Evolutionary conservation across 2,113 vertebrate genomes (phyloP), one percentile per base, ranked within the genome.

Genomic region (Myiozetetes cayanensis): DNA sequence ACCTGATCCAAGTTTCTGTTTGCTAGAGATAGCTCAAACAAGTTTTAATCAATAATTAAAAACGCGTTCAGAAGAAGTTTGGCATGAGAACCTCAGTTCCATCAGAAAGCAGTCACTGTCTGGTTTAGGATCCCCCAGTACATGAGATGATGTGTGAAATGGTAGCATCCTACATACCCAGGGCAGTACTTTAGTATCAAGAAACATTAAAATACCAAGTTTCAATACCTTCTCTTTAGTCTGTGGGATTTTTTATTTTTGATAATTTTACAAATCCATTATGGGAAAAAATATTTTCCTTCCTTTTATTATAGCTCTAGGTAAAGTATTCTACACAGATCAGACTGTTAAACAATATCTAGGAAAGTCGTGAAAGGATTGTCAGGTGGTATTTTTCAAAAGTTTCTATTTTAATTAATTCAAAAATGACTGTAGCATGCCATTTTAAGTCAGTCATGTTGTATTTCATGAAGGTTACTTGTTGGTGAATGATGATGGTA

Each of bases 1-100:
- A 27, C 9, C 74, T 81, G 76, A 86, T 91, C 50, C 85, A 90
- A 94, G 47, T 82, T 59, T 68, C 56, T 90, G 59, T 79, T 94
- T 96, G 61, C 78, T 78, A 63, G 43, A 94, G 73, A 63, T 50
- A 90, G 52, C 43, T 85, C 65, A 84, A 87, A 87, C 50, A 89
- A 94, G 25, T 81, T 90, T 82, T 80, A 82, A 96, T 94, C 61
- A 95, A 78, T 90, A 39, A 72, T 66, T 58, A 55, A 68, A 97
- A 94, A 75, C 15, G 25, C 46, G 70, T 87, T 89, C 46, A 49
- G 23, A 67, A 80, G 72, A 61, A 46, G 63, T 72, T 46, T 80
- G 43, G 33, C 35, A 53, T 39, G 43, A 85, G 83, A 84, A 80
- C 27, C 30, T 59, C 24, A 24, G 23, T 73, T 89, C 44, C 56